A percentile compares a stretch with the other conserved stretches of the same genome.
Conservation (phyloP, 64 coral and sea anemone species). For the Trachythela sp. region DNA sequence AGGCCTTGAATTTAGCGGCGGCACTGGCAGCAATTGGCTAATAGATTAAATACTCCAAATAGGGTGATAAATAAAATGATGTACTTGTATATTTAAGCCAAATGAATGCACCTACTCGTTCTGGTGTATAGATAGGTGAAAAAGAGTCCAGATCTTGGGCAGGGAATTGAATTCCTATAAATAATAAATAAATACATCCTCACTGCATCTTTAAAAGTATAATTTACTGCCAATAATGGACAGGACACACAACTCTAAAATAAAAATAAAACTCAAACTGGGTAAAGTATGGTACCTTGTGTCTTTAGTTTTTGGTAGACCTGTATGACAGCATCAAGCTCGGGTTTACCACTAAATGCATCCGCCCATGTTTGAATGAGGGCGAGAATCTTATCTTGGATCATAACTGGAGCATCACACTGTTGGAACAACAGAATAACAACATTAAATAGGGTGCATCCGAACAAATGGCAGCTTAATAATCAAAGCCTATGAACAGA, state of each 20-base stretch:
- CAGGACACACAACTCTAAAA: neutral
- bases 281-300: slow-evolving; percentile 58
- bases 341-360: slow-evolving; percentile 73
- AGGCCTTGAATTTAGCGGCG: no score
- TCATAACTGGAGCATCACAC: slow-evolving; percentile 74
- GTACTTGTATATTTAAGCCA: no score
- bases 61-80: no score
- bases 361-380: slow-evolving; percentile 91
- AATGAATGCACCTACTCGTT: slow-evolving; percentile 60
- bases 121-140: slow-evolving; percentile 86
- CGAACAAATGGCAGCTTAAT: no score
- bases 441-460: no score
- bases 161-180: slow-evolving; percentile 85
- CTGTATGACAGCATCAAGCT: slow-evolving; percentile 64
- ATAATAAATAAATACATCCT: neutral
- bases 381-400: slow-evolving; percentile 86
- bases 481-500: no score
- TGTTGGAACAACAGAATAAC: neutral
- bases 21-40: no score
- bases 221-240: neutral
- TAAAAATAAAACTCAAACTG: neutral
- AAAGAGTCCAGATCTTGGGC: slow-evolving; percentile 82
- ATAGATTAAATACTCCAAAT: no score
- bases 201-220: neutral
- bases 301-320: slow-evolving; percentile 68